Conservation (phyloP, 2,113 vertebrate species). For the Neotragus pygmaeus region DNA sequence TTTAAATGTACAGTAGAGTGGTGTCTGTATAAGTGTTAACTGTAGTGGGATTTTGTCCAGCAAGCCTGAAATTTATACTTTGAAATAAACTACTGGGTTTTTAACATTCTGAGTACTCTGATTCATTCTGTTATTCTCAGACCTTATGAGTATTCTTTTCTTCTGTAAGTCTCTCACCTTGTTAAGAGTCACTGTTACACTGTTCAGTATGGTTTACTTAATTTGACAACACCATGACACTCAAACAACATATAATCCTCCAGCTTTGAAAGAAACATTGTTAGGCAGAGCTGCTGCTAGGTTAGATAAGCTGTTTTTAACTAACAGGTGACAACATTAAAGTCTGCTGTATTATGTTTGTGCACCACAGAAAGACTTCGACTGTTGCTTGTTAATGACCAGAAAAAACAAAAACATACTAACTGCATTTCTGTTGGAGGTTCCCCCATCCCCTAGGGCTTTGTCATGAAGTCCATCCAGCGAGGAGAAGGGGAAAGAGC, state of each 20-base stretch:
- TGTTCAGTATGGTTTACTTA: background rate
- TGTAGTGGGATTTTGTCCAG: conserved; percentile 82
- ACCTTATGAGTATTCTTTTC: background rate
- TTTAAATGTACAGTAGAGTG: conserved; percentile 79
- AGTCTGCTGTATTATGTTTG: background rate
- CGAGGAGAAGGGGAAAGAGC: background rate
- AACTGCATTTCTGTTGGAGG: background rate
- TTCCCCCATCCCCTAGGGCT: background rate
- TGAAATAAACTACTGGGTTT: conserved; percentile 86
- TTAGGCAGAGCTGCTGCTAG: background rate
- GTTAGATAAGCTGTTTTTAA: background rate
- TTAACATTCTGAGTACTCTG: conserved; percentile 75
- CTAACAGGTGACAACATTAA: background rate
- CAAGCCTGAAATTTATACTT: conserved; percentile 77
- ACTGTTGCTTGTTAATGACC: background rate
- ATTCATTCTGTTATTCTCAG: conserved; percentile 61
- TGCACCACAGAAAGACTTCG: background rate
- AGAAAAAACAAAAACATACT: background rate
- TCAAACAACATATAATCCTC: background rate
- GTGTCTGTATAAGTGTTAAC: conserved; percentile 74
- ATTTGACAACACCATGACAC: background rate
- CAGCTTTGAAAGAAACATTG: background rate
- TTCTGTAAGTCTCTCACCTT: background rate
- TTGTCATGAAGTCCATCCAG: background rate
- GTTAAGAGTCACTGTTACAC: background rate